Conservation (phyloP, 2,797 vertebrate genomes). For the Scomberomorus guttatus region DNA sequence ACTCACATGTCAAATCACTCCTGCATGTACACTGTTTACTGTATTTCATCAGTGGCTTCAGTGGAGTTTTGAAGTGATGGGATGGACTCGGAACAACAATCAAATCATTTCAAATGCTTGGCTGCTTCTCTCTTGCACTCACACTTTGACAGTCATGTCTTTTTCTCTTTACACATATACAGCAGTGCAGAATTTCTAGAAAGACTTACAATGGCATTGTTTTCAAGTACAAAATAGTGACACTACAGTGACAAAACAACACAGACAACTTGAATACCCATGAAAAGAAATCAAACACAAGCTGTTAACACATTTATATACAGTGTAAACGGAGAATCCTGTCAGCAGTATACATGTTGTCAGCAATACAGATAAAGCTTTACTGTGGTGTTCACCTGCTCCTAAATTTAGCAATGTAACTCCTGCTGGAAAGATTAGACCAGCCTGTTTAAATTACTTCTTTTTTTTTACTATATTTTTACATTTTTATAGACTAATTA, state of each 20-base stretch:
- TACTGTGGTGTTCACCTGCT: no score
- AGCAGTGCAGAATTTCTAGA: not conserved
- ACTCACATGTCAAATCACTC: conserved; percentile 7
- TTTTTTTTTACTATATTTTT: no score
- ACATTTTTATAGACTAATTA: no score
- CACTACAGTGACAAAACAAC: not conserved
- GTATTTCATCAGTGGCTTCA: conserved; percentile 12
- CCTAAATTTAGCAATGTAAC: no score
- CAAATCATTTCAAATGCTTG: not conserved
- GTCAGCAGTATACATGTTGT: no score
- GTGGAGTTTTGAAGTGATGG: not conserved
- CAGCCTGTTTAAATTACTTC: no score
- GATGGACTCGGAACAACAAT: not conserved
- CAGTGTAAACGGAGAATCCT: no score
- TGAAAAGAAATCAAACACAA: no score
- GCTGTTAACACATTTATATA: no score
- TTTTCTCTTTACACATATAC: not conserved
- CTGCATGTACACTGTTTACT: not conserved
- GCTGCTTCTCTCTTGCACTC: not conserved
- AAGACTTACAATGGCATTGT: not conserved
- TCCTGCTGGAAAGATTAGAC: no score
- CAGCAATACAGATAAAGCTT: no score
- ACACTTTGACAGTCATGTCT: not conserved
- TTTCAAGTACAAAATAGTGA: not conserved
- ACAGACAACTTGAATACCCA: no score